A percentile compares a stretch with the other conserved stretches of the same genome.
These are phyloP conservation scores for Neuroterus valhalla DNA, from an alignment of 1,140 invertebrate genomes.

Conservation along the genomic window DNA sequence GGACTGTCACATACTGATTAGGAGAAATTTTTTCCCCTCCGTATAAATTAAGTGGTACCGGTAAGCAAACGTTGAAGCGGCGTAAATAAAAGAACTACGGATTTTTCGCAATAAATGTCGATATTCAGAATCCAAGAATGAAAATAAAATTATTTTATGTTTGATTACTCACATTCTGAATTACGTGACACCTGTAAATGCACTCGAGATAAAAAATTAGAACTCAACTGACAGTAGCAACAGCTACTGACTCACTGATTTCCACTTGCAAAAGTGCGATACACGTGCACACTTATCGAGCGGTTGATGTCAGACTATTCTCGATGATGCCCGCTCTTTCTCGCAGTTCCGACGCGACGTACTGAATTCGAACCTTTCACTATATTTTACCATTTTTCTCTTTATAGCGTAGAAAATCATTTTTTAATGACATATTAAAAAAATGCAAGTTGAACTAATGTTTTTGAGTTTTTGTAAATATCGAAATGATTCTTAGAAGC, in stretches of 20 bases:
- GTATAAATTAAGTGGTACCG: background rate
- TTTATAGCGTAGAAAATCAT: too few species aligned
- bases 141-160: background rate
- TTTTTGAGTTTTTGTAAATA: too few species aligned
- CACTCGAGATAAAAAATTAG: background rate
- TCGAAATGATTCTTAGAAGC: too few species aligned
- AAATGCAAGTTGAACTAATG: too few species aligned
- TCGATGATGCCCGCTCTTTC: background rate
- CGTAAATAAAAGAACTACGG: background rate
- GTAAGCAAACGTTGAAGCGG: background rate
- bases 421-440: too few species aligned
- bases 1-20: background rate
- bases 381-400: background rate
- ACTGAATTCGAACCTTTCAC: background rate
- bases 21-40: background rate
- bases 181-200: background rate
- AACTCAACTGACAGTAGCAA: background rate
- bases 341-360: conserved; percentile 1
- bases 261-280: conserved; percentile 8
- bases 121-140: background rate
- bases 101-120: background rate
- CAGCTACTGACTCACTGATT: background rate
- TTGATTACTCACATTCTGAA: conserved; percentile 8
- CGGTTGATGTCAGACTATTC: background rate
- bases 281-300: conserved; percentile 24